Conservation (phyloP, 2,113 vertebrate species). For the Heloderma charlesbogerti region DNA sequence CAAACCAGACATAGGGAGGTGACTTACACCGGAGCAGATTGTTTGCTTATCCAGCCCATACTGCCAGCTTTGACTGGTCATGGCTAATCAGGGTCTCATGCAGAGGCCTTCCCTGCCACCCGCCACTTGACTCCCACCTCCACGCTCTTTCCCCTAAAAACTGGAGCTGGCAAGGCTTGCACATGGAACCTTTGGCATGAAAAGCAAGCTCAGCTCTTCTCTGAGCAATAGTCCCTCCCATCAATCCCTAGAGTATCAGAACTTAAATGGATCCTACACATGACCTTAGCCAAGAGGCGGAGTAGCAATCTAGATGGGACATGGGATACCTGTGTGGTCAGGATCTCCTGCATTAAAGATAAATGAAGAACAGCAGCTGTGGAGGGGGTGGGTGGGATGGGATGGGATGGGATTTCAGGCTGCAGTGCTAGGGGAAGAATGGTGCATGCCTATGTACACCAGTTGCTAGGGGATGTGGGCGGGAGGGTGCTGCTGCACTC, state of each 20-base stretch:
- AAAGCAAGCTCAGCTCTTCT: not conserved
- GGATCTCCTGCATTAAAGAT: too few species aligned
- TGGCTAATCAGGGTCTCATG: not conserved
- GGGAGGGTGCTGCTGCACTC: too few species aligned
- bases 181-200: not conserved
- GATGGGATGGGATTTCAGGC: too few species aligned
- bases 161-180: not conserved
- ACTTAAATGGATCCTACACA: not conserved
- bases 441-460: too few species aligned
- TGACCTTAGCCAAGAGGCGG: too few species aligned
- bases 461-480: too few species aligned
- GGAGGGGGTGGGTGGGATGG: too few species aligned
- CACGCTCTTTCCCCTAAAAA: not conserved
- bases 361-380: too few species aligned
- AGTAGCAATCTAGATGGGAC: too few species aligned
- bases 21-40: not conserved
- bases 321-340: too few species aligned
- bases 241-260: not conserved
- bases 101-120: not conserved
- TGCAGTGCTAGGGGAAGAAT: too few species aligned
- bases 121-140: not conserved
- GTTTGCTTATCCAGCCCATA: not conserved
- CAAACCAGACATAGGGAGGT: not conserved
- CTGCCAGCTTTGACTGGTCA: not conserved
- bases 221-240: not conserved